phyloP scores from a whole-genome alignment of 2,797 vertebrate genomes.

The Sebastes iracundus region DNA sequence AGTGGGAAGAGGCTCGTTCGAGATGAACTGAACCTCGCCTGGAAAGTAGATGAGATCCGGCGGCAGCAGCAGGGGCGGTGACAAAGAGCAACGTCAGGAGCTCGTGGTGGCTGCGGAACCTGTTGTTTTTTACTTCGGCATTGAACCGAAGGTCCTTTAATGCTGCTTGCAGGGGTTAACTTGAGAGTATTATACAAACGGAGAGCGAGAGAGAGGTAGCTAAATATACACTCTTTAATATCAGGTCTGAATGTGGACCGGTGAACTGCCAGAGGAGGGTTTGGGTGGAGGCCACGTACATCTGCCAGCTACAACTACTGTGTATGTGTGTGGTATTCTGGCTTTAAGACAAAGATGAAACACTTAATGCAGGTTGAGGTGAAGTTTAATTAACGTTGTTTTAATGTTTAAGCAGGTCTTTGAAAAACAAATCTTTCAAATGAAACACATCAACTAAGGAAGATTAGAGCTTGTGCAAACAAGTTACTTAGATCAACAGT shows the following conservation, averaged over 20 bases:
- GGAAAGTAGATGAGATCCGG: too few relatives aligned
- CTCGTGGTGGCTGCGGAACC: too few relatives aligned
- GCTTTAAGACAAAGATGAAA: not conserved
- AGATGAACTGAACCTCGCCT: rapidly evolving
- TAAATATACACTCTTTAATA: constrained; percentile 34
- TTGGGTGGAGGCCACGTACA: constrained; percentile 19
- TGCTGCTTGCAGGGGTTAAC: not conserved
- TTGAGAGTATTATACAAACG: not conserved
- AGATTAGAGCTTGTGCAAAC: not conserved
- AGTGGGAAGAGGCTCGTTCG: too few relatives aligned
- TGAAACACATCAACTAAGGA: not conserved
- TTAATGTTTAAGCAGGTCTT: not conserved
- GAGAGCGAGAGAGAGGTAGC: not conserved
- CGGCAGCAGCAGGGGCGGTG: too few relatives aligned
- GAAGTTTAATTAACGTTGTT: not conserved
- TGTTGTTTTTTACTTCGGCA: too few relatives aligned
- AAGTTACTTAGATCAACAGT: not conserved
- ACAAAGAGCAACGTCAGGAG: too few relatives aligned
- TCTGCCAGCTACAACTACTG: not conserved
- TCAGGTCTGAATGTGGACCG: constrained; percentile 19
- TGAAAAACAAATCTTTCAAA: not conserved
- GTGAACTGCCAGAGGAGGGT: constrained; percentile 1
- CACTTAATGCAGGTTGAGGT: not conserved
- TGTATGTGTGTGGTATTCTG: constrained; percentile 11
- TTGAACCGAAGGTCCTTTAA: not conserved